Evolutionary conservation across 2,888 invertebrate species (phyloP).

Genomic region (Bombyx huttoni): DNA sequence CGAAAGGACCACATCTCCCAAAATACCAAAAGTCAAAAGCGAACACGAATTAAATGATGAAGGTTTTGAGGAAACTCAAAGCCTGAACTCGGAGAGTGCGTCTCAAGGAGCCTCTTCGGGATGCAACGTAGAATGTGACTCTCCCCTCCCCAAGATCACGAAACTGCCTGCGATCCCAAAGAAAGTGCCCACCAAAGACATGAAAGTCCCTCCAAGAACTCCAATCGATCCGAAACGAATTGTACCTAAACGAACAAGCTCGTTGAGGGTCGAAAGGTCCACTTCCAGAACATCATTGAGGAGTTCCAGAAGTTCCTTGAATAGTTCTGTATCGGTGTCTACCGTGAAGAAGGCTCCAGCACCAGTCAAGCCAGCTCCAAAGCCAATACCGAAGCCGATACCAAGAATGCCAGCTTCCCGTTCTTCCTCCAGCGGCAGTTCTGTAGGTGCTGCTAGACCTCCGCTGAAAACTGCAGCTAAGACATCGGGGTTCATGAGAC

Average conservation of each 20-base stretch:
- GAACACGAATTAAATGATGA: constrained; percentile 88
- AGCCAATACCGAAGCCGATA: constrained; percentile 57
- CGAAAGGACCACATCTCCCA: constrained; percentile 53
- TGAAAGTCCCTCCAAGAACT: constrained; percentile 45
- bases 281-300: constrained; percentile 84
- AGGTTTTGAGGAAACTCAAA: constrained; percentile 92
- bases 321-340: constrained; percentile 84
- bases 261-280: constrained; percentile 80
- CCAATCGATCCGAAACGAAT: constrained; percentile 40
- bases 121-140: constrained; percentile 77
- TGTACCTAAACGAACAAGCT: constrained; percentile 44
- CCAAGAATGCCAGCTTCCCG: constrained; percentile 59
- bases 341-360: constrained; percentile 82
- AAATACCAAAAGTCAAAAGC: constrained; percentile 66
- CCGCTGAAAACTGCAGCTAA: constrained; percentile 44
- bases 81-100: constrained; percentile 87
- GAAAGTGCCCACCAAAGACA: constrained; percentile 67
- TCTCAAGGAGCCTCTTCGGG: constrained; percentile 88
- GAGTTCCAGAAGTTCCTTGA: constrained; percentile 87
- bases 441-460: constrained; percentile 61
- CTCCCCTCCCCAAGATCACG: constrained; percentile 56
- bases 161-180: constrained; percentile 55
- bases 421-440: constrained; percentile 61
- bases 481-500: constrained; percentile 84
- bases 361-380: constrained; percentile 46